Evolutionary conservation across 92 coral and sea anemone genomes (phyloP), one percentile per base, ranked within the genome.

Genomic region (Epizoanthus scotinus): DNA sequence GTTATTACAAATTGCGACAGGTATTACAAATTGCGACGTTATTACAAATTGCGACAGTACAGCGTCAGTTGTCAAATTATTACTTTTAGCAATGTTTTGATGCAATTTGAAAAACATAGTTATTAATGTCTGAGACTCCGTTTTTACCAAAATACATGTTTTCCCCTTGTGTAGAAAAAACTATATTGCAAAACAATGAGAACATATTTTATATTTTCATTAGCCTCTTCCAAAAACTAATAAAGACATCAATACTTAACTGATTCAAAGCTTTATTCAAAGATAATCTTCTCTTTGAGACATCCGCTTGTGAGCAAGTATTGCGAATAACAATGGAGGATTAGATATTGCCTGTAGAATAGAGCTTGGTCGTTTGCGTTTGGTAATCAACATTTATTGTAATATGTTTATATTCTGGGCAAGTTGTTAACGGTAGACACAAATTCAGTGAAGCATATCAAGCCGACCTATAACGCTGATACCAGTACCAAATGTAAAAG

Each of bases 301-400:
- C 7, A 59, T 10, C 21, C 2, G 21, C 7, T 20, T 59, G 55
- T 67, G 8, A 67, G 19, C 55, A 67, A 67, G 20, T 18, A 2
- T 13, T 36, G 19, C 24, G 72, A 18, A 67, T 67, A 53, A 67
- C 15, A 38, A 26, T 18, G 21, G n/a, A 17, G 52, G 53, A n/a
- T 67, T 9, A 67, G 19, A 18, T 67, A 36, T 67, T 67, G 72
- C 55, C 40, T 67, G 55, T n/a, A n/a, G n/a, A n/a, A n/a, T n/a
- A n/a, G n/a, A n/a, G n/a, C n/a, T 38, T 15, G 72, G 52, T 67
- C 47, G 72, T 68, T 42, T 68, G 22, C 73, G 56, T 21, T 28
- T 68, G 22, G 57, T 24, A 65, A 65, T 65, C 36, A 65, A 44
- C n/a, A 68, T 68, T 36, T 68, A 42, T 67, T 54, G 31, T 21